Evolutionary conservation across 2,113 vertebrate genomes (phyloP).

Genomic region (Gobio gobio): DNA sequence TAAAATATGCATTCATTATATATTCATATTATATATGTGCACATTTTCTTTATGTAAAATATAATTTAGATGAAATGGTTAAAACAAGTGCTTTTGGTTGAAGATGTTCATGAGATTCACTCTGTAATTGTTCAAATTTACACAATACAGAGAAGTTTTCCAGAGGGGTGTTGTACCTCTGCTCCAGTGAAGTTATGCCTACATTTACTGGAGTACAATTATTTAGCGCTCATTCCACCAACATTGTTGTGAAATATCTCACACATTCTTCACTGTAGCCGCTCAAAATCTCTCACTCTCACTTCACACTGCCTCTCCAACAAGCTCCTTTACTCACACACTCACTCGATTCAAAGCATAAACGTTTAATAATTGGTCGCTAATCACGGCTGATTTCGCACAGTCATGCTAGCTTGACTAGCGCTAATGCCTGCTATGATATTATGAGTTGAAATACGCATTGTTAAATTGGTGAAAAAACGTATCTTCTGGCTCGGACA

Average conservation of each 20-base stretch:
- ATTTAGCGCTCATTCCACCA: conserved; percentile 19
- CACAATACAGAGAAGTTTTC: background rate
- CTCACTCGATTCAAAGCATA: conserved; percentile 58
- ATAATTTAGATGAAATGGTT: no score
- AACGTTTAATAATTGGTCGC: conserved; percentile 61
- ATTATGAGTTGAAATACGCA: conserved; percentile 15
- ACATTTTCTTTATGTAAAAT: background rate
- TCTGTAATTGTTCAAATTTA: background rate
- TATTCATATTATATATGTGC: background rate
- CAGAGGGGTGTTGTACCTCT: background rate
- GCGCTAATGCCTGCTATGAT: conserved; percentile 54
- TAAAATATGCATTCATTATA: background rate
- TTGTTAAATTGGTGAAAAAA: conserved; percentile 17
- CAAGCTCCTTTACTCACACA: conserved; percentile 60
- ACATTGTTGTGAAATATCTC: conserved; percentile 50
- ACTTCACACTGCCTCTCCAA: conserved; percentile 69
- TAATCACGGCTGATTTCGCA: conserved; percentile 60
- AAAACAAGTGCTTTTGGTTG: background rate
- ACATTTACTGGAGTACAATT: background rate
- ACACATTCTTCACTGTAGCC: conserved; percentile 55
- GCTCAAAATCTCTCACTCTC: conserved; percentile 57
- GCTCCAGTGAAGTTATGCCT: background rate
- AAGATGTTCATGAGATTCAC: background rate
- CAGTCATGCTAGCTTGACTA: conserved; percentile 59
- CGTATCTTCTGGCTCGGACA: background rate